Base-by-base conservation (phyloP, 2,888 invertebrate genomes). In the Pinctada fucata region DNA sequence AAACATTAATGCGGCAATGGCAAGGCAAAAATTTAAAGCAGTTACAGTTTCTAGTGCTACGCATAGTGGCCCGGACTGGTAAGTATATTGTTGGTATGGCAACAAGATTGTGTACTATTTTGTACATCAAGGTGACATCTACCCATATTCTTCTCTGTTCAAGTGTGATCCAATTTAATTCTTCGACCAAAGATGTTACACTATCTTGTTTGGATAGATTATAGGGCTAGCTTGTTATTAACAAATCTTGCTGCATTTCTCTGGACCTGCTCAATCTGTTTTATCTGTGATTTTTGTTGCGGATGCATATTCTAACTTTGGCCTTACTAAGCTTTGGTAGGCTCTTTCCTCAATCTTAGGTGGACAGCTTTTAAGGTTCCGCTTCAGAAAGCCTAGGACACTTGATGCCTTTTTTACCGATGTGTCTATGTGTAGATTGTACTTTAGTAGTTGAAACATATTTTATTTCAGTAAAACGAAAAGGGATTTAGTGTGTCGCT, bases 391-490 rank as follows among this genome's bases (percentile, higher is more conserved):
- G 51, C 75, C 75, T 3, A 79, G 67, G 13, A 50, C 64, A 6
- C 58, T 51, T 16, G 67, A 79, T 45, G 75, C 58, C 50, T 75
- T 70, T 49, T 75, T 67, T 31, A 6, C 71, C 69, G 16, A 79
- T 79, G 51, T 75, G 45, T 75, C 66, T 10, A 79, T 75, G 16
- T 76, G 79, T 13, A 69, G 45, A 31, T 79, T 63, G 58, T 50
- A 67, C 31, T 72, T 79, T 68, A 31, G 31, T 31, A 31, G 31
- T 31, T 31, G 31, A 31, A 31, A 31, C 31, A 31, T 31, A 31
- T 31, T 31, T 31, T 31, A 31, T 31, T 31, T 31, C 31, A 31
- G 31, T 31, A 31, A 31, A 31, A 31, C 31, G 31, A 31, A 31
- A 31, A 31, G 31, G 31, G 31, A 31, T 31, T 31, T 31, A 31